phyloP scores from a whole-genome alignment of 2,797 vertebrate genomes.

The Spea hammondii region DNA sequence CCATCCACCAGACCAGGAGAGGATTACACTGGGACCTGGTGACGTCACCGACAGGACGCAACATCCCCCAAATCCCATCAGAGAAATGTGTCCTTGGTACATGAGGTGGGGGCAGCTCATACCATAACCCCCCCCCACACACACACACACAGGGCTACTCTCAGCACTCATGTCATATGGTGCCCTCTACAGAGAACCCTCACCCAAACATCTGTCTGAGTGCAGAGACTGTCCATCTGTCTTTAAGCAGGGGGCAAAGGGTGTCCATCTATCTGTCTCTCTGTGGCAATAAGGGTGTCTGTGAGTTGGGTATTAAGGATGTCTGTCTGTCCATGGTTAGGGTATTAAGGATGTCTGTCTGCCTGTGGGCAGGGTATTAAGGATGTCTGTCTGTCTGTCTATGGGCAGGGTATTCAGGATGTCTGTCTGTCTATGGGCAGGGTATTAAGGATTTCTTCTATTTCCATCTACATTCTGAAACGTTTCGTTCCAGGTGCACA shows the following conservation, averaged over 20 bases:
- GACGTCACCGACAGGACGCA: constrained; percentile 90
- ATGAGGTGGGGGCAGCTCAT: constrained; percentile 58
- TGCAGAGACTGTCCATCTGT: constrained; percentile 4
- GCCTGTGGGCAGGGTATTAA: too few relatives aligned
- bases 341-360: too few relatives aligned
- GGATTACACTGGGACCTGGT: constrained; percentile 96
- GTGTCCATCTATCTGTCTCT: background rate
- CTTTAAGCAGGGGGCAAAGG: background rate
- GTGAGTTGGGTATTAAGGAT: too few relatives aligned
- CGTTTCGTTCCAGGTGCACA: too few relatives aligned
- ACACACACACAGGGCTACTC: background rate
- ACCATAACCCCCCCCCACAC: background rate
- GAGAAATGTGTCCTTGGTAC: constrained; percentile 94
- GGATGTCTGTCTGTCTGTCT: too few relatives aligned
- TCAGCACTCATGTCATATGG: background rate
- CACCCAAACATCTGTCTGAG: background rate
- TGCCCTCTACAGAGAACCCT: too few relatives aligned
- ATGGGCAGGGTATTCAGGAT: too few relatives aligned
- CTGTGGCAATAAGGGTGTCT: too few relatives aligned
- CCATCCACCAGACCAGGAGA: constrained; percentile 74
- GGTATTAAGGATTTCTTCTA: too few relatives aligned
- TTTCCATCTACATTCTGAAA: too few relatives aligned
- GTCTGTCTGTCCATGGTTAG: too few relatives aligned
- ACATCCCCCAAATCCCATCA: constrained; percentile 96
- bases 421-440: too few relatives aligned